These are phyloP conservation scores for Xenus cinereus DNA, from an alignment of 2,113 vertebrate genomes.

Conservation along the genomic window DNA sequence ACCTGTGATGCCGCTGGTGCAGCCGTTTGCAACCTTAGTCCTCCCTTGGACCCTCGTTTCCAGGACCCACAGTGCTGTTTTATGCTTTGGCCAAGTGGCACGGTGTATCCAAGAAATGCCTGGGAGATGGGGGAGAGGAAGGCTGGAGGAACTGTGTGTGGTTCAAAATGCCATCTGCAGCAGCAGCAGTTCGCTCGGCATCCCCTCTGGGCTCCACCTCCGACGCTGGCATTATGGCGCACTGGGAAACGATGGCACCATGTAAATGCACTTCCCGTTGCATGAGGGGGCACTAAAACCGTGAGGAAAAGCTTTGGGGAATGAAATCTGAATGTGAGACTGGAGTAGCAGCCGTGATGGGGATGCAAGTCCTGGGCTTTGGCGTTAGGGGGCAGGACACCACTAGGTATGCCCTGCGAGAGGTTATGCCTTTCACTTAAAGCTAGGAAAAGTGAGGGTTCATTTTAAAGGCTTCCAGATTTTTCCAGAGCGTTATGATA, in stretches of 20 bases:
- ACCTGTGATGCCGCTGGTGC: not conserved
- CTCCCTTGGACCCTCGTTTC: not conserved
- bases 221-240: accelerated
- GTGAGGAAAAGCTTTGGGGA: not conserved
- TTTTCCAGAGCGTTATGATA: not conserved
- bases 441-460: not conserved
- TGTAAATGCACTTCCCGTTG: not conserved
- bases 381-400: slow-evolving; percentile 61
- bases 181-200: not conserved
- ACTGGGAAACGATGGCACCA: not conserved
- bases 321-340: not conserved
- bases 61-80: not conserved
- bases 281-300: not conserved
- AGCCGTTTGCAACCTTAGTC: not conserved
- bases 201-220: not conserved
- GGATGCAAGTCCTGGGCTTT: not conserved
- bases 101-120: not conserved
- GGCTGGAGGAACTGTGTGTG: not conserved
- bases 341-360: not conserved
- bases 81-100: not conserved
- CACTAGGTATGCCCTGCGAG: accelerated
- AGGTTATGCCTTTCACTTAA: accelerated
- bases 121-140: not conserved
- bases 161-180: not conserved
- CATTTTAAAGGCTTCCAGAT: not conserved